Base-by-base conservation (phyloP, 1,140 invertebrate genomes). In the Cylas formicarius region DNA sequence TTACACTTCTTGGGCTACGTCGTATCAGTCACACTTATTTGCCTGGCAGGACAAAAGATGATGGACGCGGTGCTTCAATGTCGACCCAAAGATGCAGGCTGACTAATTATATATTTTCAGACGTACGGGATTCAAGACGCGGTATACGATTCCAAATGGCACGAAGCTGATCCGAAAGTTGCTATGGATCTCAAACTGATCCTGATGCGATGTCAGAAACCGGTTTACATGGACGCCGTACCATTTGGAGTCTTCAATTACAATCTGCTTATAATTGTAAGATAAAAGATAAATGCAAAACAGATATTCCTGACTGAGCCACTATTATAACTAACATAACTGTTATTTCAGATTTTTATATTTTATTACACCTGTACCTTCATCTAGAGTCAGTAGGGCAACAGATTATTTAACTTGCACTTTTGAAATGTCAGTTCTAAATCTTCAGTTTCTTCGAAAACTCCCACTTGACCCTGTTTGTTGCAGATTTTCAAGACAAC, bases 1-100 rank as follows among this genome's bases (percentile, higher is more conserved):
- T 23, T 44, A 19, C 31, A 44, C 35, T 24, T 44, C 8, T 22
- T 23, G 22, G 41, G 41, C 2, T 44, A 44, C 26, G 13, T 16
- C 4, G 32, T 35, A 14, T 31, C 41, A 18, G 41, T 44, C 4
- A 34, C 23, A 27, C 19, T 44, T 4, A 26, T 44, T 22, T 44
- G 41, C 14, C 26, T 34, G 28, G 27, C 29, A n/a, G 41, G 41
- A 4, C 41, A 44, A 41, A 29, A 7, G 5, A 31, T 41, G 9
- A 18, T 10, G 19, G 27, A 29, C 13, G 38, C 28, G 27, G 38
- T 41, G 16, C 21, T 9, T 20, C 13, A 14, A 2, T 32, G 5
- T 32, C 6, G n/a, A n/a, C n/a, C n/a, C n/a, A n/a, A n/a, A n/a
- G n/a, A n/a, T n/a, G n/a, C n/a, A n/a, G n/a, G n/a, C n/a, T n/a